Base-by-base conservation (phyloP, 2,797 vertebrate species). In the Hybognathus amarus region DNA sequence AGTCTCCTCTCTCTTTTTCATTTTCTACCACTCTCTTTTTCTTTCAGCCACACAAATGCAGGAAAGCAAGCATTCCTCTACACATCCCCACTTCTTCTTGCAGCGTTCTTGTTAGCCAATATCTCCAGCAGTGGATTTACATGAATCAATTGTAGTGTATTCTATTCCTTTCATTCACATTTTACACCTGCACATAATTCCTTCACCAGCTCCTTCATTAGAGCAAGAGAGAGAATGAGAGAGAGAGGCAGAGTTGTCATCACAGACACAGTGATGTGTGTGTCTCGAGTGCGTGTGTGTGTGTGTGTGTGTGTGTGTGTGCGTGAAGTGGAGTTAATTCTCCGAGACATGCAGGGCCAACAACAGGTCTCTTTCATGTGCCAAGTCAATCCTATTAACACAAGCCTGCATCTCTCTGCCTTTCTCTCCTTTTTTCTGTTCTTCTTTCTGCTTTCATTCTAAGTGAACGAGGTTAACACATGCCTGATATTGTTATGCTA, bases 301-400 rank as follows among this genome's bases (percentile, higher is more conserved):
- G 42, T 15, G 45, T 45, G 45, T 45, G 42, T 42, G 52, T 38
- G 73, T 59, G 67, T 45, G 67, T 47, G 68, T 20, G 17, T 80
- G 52, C 59, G 52, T 45, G 45, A 80, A 80, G 78, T 76, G 64
- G 63, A 83, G 81, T 83, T 69, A 77, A 83, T 77, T 27, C 81
- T 83, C 63, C 45, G 66, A 77, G 73, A 83, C 81, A 36, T 36
- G 36, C 36, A 61, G 81, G 64, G 74, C 81, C 81, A 76, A 77
- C 71, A 83, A 83, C 81, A 68, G 73, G 73, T 68, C 24, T 83
- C 74, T 83, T 83, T 83, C 81, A 83, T 83, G 73, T 83, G 81
- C 73, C 81, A 83, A 83, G 47, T 83, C 73, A 83, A 83, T 83
- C 81, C 74, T 77, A 83, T 83, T 83, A 83, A 59, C 81, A 77